phyloP scores from a whole-genome alignment of 2,888 invertebrate species.

The Sepiola atlantica region DNA sequence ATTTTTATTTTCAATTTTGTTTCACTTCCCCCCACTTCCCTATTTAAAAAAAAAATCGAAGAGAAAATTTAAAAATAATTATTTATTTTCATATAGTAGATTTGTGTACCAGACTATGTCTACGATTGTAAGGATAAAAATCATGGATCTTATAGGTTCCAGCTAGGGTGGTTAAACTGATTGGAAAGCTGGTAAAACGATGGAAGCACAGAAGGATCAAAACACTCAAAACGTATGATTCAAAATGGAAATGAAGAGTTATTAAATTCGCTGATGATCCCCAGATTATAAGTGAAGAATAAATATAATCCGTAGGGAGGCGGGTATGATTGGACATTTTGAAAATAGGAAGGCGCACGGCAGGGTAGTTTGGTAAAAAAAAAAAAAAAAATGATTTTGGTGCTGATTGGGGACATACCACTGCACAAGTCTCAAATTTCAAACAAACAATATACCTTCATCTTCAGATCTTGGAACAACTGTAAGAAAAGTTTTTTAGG shows the following conservation, averaged over 20 bases:
- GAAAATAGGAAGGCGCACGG: background rate
- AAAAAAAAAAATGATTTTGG: background rate
- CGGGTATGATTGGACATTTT: background rate
- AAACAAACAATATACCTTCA: constrained; percentile 1
- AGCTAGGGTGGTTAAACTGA: no score
- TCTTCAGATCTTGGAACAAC: background rate
- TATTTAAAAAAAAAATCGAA: no score
- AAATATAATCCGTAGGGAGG: background rate
- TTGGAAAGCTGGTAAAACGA: background rate
- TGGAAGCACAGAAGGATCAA: background rate
- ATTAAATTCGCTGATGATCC: background rate
- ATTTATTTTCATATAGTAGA: no score
- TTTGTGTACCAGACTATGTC: no score
- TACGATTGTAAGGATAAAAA: no score
- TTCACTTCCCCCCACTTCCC: no score
- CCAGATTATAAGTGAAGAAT: background rate
- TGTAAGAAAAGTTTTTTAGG: background rate
- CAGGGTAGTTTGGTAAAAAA: background rate
- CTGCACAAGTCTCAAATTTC: background rate
- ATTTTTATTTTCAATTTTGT: no score
- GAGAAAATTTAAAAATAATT: no score
- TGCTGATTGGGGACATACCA: background rate
- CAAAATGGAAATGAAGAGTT: background rate
- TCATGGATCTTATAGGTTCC: no score
- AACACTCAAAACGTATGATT: background rate